phyloP scores from a whole-genome alignment of 2,797 vertebrate species.

The Acanthornis magna region DNA sequence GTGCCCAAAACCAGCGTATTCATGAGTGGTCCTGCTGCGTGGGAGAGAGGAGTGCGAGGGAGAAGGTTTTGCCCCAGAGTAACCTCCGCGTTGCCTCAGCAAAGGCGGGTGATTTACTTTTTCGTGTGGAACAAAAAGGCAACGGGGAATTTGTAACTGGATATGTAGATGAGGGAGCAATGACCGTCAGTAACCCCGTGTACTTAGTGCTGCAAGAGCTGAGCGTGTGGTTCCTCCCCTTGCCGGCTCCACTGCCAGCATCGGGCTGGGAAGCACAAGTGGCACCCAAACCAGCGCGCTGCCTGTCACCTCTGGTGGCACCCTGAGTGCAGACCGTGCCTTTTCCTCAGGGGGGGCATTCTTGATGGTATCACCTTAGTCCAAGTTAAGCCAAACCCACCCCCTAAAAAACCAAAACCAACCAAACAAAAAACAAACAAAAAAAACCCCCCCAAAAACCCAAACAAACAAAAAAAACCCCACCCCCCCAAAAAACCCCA shows the following conservation, averaged over 20 bases:
- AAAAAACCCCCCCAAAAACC: background rate
- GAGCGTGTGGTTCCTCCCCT: background rate
- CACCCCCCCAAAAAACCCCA: too few relatives aligned
- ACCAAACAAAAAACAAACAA: too few relatives aligned
- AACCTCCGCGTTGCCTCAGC: slow-evolving; percentile 3
- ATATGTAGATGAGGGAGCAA: slow-evolving; percentile 75
- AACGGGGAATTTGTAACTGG: slow-evolving; percentile 67
- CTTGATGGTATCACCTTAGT: too few relatives aligned
- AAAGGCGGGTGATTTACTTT: slow-evolving; percentile 46
- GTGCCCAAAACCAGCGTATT: background rate
- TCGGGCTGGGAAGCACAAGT: background rate
- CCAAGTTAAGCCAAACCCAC: background rate
- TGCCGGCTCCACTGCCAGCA: background rate
- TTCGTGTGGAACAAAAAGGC: slow-evolving; percentile 56
- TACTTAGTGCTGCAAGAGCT: background rate
- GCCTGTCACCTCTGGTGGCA: fast-evolving
- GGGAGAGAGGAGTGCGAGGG: background rate
- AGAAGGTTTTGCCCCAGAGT: background rate
- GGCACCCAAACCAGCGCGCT: fast-evolving
- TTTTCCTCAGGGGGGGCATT: background rate
- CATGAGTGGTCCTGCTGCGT: background rate
- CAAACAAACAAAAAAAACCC: background rate
- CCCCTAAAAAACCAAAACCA: background rate
- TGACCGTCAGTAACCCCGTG: slow-evolving; percentile 79
- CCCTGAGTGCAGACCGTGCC: fast-evolving